Base-by-base conservation (phyloP, 2,888 invertebrate species). In the Cryptophagus acutangulus region DNA sequence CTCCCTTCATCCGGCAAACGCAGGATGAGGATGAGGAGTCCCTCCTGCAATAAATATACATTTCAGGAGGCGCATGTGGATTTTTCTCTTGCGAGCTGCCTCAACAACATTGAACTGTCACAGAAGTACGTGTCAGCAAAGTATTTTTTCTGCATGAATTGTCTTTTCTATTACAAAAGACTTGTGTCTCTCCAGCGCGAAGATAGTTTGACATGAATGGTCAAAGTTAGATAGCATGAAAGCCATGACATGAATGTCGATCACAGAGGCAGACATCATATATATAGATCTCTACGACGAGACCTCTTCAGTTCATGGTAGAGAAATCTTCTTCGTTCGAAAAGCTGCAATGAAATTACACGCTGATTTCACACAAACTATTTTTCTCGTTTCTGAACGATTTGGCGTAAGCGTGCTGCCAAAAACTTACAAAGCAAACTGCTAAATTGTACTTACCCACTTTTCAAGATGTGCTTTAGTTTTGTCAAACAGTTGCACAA, bases 211-310 rank as follows among this genome's bases (percentile, higher is more conserved):
- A 56, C 51, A 50, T 45, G 54, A 54, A 58, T 58, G 57, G 58
- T 55, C 58, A 58, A 58, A 58, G 58, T 58, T 58, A 54, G 57
- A 55, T 57, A 53, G 52, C 54, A 52, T 45, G 39, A 45, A 46
- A 39, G 49, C 45, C 44, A 45, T 46, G 52, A 49, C 48, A 42
- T 54, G 55, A 57, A 56, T 57, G 54, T 53, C 54, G 52, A 52
- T 55, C 52, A 48, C 45, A 30, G 40, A 26, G 38, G 39, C 40
- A 36, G 34, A 37, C 25, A 36, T 10, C 31, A 14, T 10, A 15
- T 37, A 2, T 34, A 36, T 17, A 9, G 17, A 13, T 30, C 36
- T 36, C 5, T 17, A 17, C 14, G 17, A 20, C 12, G 35, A 14
- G 14, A 10, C 17, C 6, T 31, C 40, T 25, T 17, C 26, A 9